Percentiles rank a stretch among this genome's conserved stretches.
Conservation (phyloP, 2,797 vertebrate species). For the Acestrorhynchus altus region DNA sequence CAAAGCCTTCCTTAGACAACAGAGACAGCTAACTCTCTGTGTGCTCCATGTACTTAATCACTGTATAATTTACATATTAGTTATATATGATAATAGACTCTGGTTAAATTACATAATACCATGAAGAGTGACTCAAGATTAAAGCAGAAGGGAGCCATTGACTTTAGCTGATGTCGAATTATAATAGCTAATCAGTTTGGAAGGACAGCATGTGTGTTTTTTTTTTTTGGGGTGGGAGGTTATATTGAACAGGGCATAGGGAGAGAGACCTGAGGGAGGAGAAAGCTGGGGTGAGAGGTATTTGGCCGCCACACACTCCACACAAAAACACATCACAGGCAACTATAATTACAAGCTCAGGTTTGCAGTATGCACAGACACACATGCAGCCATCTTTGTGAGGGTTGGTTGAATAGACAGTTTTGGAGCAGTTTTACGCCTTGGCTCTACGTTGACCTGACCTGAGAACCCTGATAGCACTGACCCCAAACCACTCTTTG, state of each 20-base stretch:
- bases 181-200: no score
- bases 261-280: neutral
- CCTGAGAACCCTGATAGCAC: slow-evolving; percentile 12
- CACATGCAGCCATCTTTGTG: neutral
- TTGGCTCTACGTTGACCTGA: slow-evolving; percentile 37
- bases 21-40: no score
- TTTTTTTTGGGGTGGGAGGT: no score
- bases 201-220: no score
- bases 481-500: neutral
- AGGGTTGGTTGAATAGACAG: slow-evolving; percentile 25
- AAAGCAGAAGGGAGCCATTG: no score
- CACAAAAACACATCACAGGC: neutral
- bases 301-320: neutral
- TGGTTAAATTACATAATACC: no score
- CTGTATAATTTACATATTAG: no score
- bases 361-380: neutral
- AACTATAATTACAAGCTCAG: neutral
- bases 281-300: neutral
- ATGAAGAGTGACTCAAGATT: no score
- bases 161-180: no score
- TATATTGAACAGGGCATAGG: neutral
- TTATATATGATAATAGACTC: no score
- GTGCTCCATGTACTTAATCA: no score
- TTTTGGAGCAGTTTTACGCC: slow-evolving; percentile 30
- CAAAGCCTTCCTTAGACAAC: no score